phyloP scores from a whole-genome alignment of 2,113 vertebrate species.

The Dicerorhinus sumatrensis region DNA sequence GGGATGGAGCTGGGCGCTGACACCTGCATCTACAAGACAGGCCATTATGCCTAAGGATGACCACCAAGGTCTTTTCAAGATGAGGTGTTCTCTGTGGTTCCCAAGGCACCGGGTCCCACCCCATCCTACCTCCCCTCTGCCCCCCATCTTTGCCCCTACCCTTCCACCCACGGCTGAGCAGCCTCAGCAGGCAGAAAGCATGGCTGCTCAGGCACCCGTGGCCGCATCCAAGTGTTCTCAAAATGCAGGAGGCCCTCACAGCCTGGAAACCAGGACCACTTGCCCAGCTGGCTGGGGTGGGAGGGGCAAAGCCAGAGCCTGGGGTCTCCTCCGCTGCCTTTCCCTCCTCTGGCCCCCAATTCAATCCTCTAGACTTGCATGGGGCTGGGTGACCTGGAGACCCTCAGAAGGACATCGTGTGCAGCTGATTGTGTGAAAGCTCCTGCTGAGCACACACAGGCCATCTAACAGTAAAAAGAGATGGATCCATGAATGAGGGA shows the following conservation, averaged over 20 bases:
- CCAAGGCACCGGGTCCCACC: background rate
- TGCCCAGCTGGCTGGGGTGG: background rate
- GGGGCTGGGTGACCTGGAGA: rapidly evolving
- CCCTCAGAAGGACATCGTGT: background rate
- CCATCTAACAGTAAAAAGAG: background rate
- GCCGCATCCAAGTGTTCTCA: background rate
- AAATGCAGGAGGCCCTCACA: background rate
- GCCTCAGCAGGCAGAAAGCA: background rate
- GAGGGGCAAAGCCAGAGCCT: background rate
- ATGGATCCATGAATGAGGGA: background rate
- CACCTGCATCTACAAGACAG: rapidly evolving
- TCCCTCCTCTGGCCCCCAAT: background rate
- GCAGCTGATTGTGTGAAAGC: rapidly evolving
- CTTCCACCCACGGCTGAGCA: background rate
- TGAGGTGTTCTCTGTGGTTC: background rate
- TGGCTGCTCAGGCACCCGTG: rapidly evolving
- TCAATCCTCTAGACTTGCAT: background rate
- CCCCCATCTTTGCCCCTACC: no score
- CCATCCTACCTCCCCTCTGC: no score
- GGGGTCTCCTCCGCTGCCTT: rapidly evolving
- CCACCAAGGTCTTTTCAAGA: background rate
- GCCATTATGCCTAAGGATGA: background rate
- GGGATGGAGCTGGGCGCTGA: background rate
- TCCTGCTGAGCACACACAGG: background rate
- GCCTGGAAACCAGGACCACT: background rate